These are phyloP conservation scores for Brachionus sp. DNA, from an alignment of 1,140 invertebrate genomes.

Conservation along the genomic window DNA sequence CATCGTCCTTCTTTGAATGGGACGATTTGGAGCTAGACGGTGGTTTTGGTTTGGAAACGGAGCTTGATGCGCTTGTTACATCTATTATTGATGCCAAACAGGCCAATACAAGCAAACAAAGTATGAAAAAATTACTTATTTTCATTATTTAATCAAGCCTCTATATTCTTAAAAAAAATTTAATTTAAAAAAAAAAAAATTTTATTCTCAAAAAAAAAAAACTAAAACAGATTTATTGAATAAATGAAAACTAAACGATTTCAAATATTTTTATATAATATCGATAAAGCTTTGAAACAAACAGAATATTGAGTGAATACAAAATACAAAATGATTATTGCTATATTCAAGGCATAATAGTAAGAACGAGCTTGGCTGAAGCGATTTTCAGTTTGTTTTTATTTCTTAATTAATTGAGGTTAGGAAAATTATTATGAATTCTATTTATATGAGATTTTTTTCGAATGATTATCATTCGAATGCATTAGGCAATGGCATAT, in stretches of 20 bases:
- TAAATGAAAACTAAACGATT: neutral
- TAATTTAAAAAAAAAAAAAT: neutral
- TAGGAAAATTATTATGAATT: slow-evolving; percentile 14
- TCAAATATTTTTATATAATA: slow-evolving; percentile 8
- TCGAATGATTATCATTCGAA: slow-evolving; percentile 1
- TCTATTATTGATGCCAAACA: neutral
- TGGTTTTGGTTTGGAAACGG: slow-evolving; percentile 41
- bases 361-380: neutral
- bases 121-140: neutral
- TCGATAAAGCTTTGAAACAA: neutral
- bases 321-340: neutral
- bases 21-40: neutral
- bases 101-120: neutral
- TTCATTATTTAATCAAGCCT: neutral
- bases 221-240: neutral
- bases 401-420: slow-evolving; percentile 23
- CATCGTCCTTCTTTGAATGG: slow-evolving; percentile 1
- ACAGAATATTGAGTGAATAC: neutral
- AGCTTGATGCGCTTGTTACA: neutral
- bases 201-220: neutral
- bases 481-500: neutral
- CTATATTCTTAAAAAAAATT: neutral
- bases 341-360: neutral
- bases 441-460: neutral
- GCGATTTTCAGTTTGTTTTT: neutral